Evolutionary conservation across 2,797 vertebrate species (phyloP).

Genomic region (Leptodactylus fallax): DNA sequence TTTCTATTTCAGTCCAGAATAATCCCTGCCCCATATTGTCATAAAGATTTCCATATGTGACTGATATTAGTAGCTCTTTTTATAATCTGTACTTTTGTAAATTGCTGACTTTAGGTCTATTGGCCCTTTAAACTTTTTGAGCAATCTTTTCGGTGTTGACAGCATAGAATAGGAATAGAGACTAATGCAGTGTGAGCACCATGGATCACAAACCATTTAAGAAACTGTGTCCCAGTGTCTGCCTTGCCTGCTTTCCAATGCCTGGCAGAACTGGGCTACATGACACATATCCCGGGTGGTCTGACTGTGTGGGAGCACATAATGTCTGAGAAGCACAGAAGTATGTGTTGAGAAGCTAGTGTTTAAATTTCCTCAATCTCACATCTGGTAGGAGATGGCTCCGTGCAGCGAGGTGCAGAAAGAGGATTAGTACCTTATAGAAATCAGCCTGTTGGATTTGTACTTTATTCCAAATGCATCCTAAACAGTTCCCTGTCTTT

Average conservation of each 20-base stretch:
- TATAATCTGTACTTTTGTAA: background rate
- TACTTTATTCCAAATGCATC: constrained; percentile 32
- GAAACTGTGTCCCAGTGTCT: background rate
- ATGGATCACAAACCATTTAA: constrained; percentile 40
- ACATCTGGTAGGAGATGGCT: constrained; percentile 60
- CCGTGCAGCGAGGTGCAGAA: constrained; percentile 41
- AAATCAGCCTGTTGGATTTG: constrained; percentile 22
- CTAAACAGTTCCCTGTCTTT: background rate
- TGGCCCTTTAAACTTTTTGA: background rate
- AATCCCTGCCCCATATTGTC: background rate
- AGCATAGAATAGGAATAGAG: constrained; percentile 13
- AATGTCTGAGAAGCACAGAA: constrained; percentile 51
- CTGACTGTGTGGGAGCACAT: constrained; percentile 57
- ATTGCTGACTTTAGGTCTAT: background rate
- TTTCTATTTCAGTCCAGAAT: too few species aligned
- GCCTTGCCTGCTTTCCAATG: constrained; percentile 10
- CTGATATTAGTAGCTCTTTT: background rate
- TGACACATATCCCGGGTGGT: constrained; percentile 54
- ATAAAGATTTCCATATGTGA: constrained; percentile 16
- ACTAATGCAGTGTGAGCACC: constrained; percentile 20
- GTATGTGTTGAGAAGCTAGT: constrained; percentile 55
- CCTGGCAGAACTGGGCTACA: constrained; percentile 25
- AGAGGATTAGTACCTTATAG: constrained; percentile 50
- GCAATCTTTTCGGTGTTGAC: background rate
- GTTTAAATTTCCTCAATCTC: constrained; percentile 46